These are phyloP conservation scores for Momotus momota DNA, from an alignment of 2,797 vertebrate species.

Conservation along the genomic window DNA sequence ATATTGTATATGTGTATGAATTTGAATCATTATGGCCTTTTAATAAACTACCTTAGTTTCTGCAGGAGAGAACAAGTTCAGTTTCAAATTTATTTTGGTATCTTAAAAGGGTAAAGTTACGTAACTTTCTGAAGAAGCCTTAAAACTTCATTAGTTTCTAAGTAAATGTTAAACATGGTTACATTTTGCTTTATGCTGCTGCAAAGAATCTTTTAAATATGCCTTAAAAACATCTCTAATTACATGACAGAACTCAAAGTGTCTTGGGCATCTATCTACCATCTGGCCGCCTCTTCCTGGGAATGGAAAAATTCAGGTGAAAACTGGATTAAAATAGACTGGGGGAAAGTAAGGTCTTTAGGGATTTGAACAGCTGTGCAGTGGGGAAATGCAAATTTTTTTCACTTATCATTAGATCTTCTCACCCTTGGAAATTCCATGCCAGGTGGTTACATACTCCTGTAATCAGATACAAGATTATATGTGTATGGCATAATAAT, in stretches of 20 bases:
- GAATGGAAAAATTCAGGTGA: slow-evolving; percentile 59
- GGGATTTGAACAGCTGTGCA: slow-evolving; percentile 38
- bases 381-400: background rate
- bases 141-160: background rate
- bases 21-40: background rate
- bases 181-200: slow-evolving; percentile 5
- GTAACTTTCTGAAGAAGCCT: background rate
- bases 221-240: slow-evolving; percentile 38
- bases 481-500: background rate
- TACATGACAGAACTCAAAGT: slow-evolving; percentile 26
- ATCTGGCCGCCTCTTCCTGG: slow-evolving; percentile 45
- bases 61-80: background rate
- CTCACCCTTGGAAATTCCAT: slow-evolving; percentile 14
- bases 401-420: background rate
- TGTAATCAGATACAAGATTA: background rate
- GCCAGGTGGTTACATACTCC: background rate
- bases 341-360: slow-evolving; percentile 15
- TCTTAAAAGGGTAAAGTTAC: background rate
- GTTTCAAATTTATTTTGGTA: background rate
- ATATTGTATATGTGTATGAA: background rate
- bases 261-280: slow-evolving; percentile 20
- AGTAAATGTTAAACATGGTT: background rate
- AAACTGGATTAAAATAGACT: slow-evolving; percentile 42
- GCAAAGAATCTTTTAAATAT: slow-evolving; percentile 37
- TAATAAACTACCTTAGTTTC: background rate